Conservation (phyloP, 2,113 vertebrate species). For the Prionailurus viverrinus region DNA sequence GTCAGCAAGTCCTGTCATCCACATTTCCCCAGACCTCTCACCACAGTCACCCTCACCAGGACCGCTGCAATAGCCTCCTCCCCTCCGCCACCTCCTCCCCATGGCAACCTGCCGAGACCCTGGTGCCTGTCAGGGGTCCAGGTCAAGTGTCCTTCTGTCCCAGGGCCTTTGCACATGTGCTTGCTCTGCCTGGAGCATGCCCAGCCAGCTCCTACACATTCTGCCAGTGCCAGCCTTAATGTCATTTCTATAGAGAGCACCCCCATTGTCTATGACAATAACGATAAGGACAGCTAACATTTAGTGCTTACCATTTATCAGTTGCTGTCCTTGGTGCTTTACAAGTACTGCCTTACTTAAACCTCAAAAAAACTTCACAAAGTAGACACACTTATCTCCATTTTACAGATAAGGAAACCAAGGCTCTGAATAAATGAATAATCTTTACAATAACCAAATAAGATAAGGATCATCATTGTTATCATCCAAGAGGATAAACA, state of each 20-base stretch:
- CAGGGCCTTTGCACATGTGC: not conserved
- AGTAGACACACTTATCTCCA: not conserved
- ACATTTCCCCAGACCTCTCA: not conserved
- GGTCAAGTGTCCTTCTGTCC: not conserved
- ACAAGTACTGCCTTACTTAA: not conserved
- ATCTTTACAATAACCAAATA: not conserved
- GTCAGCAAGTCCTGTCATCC: not conserved
- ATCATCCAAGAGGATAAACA: not conserved
- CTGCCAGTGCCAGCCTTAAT: not conserved
- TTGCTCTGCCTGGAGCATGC: not conserved
- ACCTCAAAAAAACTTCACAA: not conserved
- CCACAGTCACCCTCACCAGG: not conserved
- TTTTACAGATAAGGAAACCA: not conserved
- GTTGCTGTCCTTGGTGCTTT: not conserved
- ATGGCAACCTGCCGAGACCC: not conserved
- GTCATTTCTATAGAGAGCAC: not conserved
- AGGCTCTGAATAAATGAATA: not conserved
- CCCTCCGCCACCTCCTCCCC: not conserved
- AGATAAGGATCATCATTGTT: not conserved
- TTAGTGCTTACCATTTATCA: not conserved
- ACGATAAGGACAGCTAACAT: not conserved
- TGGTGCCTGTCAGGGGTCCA: not conserved
- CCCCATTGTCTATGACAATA: not conserved
- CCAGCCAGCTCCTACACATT: not conserved
- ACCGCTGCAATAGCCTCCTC: not conserved